Conservation (phyloP, 2,888 invertebrate species). For the Aporophyla nigra region DNA sequence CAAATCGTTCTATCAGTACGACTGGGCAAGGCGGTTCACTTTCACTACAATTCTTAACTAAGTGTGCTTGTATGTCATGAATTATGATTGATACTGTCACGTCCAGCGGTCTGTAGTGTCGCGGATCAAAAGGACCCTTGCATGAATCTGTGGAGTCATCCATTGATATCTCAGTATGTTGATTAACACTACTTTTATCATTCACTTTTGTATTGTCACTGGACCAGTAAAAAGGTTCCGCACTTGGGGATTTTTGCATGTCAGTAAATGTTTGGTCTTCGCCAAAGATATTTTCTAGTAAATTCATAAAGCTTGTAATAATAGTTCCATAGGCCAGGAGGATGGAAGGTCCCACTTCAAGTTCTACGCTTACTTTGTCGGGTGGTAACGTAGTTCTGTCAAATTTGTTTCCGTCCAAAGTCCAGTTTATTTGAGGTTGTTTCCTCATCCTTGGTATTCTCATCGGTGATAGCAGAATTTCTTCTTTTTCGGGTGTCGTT, state of each 20-base stretch:
- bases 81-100: conserved; percentile 98
- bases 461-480: conserved; percentile 97
- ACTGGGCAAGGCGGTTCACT: conserved; percentile 98
- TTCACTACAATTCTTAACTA: conserved; percentile 97
- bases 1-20: conserved; percentile 96
- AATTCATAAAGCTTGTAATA: conserved; percentile 96
- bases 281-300: conserved; percentile 99
- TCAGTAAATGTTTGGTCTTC: conserved; percentile 98
- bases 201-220: conserved; percentile 83
- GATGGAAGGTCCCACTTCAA: conserved; percentile 98
- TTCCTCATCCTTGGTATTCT: conserved; percentile 95
- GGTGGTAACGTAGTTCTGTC: conserved; percentile 96
- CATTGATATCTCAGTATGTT: conserved; percentile 90
- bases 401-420: conserved; percentile 94
- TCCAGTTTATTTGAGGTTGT: conserved; percentile 93
- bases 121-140: conserved; percentile 94
- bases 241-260: conserved; percentile 93
- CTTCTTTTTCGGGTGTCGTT: conserved; percentile 98
- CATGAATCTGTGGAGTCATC: conserved; percentile 92
- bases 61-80: conserved; percentile 98
- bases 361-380: conserved; percentile 97
- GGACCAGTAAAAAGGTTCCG: conserved; percentile 83
- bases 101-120: conserved; percentile 96
- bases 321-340: conserved; percentile 97
- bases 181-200: conserved; percentile 85